phyloP scores from a whole-genome alignment of 2,888 invertebrate genomes.

The Ophraella communa region DNA sequence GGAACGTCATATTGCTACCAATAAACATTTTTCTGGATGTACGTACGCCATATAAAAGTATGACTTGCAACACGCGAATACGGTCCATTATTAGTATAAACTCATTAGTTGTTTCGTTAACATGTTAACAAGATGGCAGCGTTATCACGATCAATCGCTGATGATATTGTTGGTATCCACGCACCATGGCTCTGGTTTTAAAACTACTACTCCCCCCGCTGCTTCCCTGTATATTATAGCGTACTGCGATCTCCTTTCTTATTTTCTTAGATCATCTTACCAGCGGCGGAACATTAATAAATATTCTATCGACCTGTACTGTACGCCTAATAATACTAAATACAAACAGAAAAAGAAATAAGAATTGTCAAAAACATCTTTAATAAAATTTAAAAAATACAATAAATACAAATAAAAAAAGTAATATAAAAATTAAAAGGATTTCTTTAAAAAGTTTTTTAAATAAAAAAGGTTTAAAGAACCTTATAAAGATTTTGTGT shows the following conservation, averaged over 20 bases:
- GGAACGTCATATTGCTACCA: not conserved
- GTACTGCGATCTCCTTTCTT: slow-evolving; percentile 43
- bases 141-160: slow-evolving; percentile 56
- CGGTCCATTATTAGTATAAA: slow-evolving; percentile 56
- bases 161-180: slow-evolving; percentile 56
- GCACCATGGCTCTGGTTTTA: slow-evolving; percentile 50
- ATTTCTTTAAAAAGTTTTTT: too few relatives aligned
- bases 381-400: too few relatives aligned
- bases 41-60: slow-evolving; percentile 38
- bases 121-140: slow-evolving; percentile 60
- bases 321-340: too few relatives aligned
- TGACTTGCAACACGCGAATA: slow-evolving; percentile 56
- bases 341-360: too few relatives aligned
- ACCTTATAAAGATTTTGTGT: too few relatives aligned
- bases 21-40: slow-evolving; percentile 12
- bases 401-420: too few relatives aligned
- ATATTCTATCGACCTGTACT: not conserved
- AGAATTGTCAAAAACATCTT: too few relatives aligned
- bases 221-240: slow-evolving; percentile 41
- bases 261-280: slow-evolving; percentile 5
- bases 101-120: slow-evolving; percentile 60
- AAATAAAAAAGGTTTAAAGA: too few relatives aligned
- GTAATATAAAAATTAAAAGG: too few relatives aligned
- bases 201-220: slow-evolving; percentile 40
- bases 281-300: slow-evolving; percentile 1